phyloP scores from a whole-genome alignment of 2,888 invertebrate genomes.

The Drosophila leonis region DNA sequence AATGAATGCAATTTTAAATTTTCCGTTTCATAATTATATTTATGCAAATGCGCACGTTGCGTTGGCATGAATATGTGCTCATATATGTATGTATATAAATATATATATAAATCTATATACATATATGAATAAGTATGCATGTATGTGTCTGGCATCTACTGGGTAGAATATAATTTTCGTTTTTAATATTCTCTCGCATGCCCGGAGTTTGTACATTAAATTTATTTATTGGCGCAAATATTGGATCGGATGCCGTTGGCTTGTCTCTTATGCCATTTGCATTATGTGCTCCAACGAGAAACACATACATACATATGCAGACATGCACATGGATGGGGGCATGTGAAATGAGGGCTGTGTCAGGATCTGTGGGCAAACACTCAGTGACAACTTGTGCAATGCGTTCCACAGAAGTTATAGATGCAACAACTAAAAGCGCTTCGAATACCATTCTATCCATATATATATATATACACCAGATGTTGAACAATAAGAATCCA shows the following conservation, averaged over 20 bases:
- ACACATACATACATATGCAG: conserved; percentile 29
- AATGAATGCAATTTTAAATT: conserved; percentile 70
- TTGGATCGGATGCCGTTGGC: conserved; percentile 79
- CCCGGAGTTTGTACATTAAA: conserved; percentile 80
- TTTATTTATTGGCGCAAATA: conserved; percentile 83
- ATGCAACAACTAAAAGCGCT: conserved; percentile 23
- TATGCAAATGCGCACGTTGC: conserved; percentile 69
- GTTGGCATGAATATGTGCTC: conserved; percentile 50
- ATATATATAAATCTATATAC: conserved; percentile 3
- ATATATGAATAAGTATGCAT: conserved; percentile 11
- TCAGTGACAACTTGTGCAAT: conserved; percentile 50
- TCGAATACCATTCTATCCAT: background rate
- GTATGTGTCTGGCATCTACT: conserved; percentile 46
- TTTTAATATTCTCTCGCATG: conserved; percentile 82
- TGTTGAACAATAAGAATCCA: conserved; percentile 9
- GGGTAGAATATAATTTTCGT: conserved; percentile 79
- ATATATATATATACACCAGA: conserved; percentile 10
- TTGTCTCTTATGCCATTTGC: conserved; percentile 63
- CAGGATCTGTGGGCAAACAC: conserved; percentile 23
- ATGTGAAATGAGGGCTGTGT: conserved; percentile 6
- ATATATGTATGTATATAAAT: background rate
- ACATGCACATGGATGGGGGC: conserved; percentile 4
- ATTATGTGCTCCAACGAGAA: conserved; percentile 55
- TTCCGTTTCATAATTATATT: conserved; percentile 80
- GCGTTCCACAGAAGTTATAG: conserved; percentile 26